These are phyloP conservation scores for Carettochelys insculpta DNA, from an alignment of 2,113 vertebrate species.

Conservation along the genomic window DNA sequence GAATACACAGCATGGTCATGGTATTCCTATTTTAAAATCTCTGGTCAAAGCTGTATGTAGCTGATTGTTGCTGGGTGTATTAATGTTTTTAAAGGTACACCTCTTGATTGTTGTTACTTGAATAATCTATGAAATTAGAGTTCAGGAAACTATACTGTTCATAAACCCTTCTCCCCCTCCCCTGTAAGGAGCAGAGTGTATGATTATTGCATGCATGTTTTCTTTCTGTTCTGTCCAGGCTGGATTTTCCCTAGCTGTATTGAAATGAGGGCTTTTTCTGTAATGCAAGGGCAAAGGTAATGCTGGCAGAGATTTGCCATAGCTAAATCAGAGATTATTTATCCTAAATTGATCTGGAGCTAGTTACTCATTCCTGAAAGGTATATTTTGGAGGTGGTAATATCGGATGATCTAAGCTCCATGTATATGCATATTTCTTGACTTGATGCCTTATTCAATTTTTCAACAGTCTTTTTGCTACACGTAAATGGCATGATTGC, in stretches of 20 bases:
- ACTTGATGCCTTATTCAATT: slow-evolving; percentile 12
- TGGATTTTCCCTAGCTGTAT: slow-evolving; percentile 49
- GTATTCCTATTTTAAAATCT: background rate
- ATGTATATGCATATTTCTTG: slow-evolving; percentile 7
- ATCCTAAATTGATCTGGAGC: background rate
- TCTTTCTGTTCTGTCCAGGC: background rate
- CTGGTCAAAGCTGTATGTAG: background rate
- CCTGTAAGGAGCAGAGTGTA: background rate
- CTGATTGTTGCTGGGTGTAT: background rate
- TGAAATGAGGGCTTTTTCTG: background rate
- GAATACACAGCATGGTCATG: background rate
- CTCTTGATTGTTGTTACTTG: background rate
- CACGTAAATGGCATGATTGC: slow-evolving; percentile 52
- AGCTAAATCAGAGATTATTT: background rate
- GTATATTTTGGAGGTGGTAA: background rate
- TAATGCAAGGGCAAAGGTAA: background rate
- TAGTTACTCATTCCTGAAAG: background rate
- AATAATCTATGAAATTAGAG: background rate
- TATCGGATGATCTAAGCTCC: background rate
- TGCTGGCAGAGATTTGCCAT: background rate
- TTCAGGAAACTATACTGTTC: background rate
- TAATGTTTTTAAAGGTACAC: background rate
- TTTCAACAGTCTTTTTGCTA: slow-evolving; percentile 30
- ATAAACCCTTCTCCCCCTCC: background rate
- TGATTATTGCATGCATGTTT: background rate